Percentiles rank a stretch among this genome's conserved stretches.
These are phyloP conservation scores for Psittacula echo DNA, from an alignment of 2,797 vertebrate species.

Conservation along the genomic window DNA sequence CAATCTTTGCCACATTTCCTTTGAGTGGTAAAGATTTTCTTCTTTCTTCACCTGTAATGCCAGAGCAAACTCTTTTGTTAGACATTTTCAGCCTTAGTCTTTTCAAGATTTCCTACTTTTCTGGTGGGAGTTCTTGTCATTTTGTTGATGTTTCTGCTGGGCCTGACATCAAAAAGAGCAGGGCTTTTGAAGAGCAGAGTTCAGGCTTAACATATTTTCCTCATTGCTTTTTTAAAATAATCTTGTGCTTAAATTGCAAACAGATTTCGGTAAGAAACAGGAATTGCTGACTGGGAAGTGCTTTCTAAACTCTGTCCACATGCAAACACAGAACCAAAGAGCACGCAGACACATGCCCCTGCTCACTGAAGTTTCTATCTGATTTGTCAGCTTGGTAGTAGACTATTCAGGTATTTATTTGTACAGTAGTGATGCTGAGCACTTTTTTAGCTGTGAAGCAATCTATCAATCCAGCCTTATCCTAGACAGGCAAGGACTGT, in stretches of 20 bases:
- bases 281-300: not conserved
- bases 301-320: not conserved
- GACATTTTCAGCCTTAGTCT: not conserved
- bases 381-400: not conserved
- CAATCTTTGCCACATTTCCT: not conserved
- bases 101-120: slow-evolving; percentile 54
- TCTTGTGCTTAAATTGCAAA: not conserved
- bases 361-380: not conserved
- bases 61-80: slow-evolving; percentile 44
- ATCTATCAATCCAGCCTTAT: rapidly evolving
- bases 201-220: not conserved
- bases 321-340: not conserved
- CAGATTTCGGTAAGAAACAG: not conserved
- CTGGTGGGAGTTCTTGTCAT: slow-evolving; percentile 46
- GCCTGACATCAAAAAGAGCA: not conserved
- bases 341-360: rapidly evolving
- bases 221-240: not conserved
- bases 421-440: not conserved
- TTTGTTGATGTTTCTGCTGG: slow-evolving; percentile 39
- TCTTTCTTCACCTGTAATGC: slow-evolving; percentile 58
- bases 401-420: not conserved
- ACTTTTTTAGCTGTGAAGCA: not conserved
- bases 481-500: not conserved
- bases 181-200: not conserved
- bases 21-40: slow-evolving; percentile 45